Evolutionary conservation across 2,113 vertebrate genomes (phyloP).

Genomic region (Poeciliopsis prolifica): DNA sequence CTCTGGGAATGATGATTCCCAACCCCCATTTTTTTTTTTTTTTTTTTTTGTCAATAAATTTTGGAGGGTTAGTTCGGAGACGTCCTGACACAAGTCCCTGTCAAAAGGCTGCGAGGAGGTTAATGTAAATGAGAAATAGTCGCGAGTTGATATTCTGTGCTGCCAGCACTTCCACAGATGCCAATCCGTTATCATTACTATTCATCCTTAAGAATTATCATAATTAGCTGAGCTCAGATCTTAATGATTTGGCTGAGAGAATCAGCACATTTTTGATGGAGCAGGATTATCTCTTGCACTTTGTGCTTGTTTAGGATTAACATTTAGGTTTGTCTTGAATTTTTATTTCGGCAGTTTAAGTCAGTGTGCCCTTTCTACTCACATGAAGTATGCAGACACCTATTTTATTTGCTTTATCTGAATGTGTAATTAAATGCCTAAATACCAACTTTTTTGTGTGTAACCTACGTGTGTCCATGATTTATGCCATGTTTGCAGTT

Average conservation of each 20-base stretch:
- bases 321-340: neutral
- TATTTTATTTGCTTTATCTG: neutral
- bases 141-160: slow-evolving; percentile 14
- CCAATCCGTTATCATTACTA: slow-evolving; percentile 42
- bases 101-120: slow-evolving; percentile 36
- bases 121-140: slow-evolving; percentile 56
- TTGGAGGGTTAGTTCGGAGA: slow-evolving; percentile 33
- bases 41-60: slow-evolving; percentile 24
- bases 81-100: slow-evolving; percentile 41
- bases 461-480: neutral
- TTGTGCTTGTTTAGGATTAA: slow-evolving; percentile 6
- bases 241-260: slow-evolving; percentile 46
- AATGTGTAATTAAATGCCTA: neutral
- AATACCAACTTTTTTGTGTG: neutral
- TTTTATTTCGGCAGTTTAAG: slow-evolving; percentile 21
- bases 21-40: slow-evolving; percentile 13
- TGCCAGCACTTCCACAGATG: slow-evolving; percentile 40
- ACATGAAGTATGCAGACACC: neutral
- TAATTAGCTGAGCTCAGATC: slow-evolving; percentile 61
- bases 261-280: slow-evolving; percentile 42
- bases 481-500: slow-evolving; percentile 23
- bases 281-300: slow-evolving; percentile 35
- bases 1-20: neutral
- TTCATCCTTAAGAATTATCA: slow-evolving; percentile 56
- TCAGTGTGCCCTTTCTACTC: neutral